These are phyloP conservation scores for Fulmarus glacialis DNA, from an alignment of 2,113 vertebrate species.

Conservation along the genomic window DNA sequence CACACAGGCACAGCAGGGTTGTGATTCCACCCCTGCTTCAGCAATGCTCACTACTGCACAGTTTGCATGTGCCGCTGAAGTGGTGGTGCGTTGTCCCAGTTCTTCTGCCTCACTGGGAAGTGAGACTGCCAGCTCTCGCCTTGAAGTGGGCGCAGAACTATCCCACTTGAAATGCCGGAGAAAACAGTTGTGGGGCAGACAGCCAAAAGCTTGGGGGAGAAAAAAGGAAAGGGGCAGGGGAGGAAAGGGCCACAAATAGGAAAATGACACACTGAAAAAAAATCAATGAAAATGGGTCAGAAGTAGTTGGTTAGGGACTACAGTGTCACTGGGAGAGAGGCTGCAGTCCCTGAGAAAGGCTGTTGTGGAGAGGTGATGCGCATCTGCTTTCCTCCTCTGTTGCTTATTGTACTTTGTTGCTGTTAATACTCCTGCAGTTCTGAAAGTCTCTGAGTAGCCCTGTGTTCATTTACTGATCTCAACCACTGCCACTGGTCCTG, in stretches of 20 bases:
- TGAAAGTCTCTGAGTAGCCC: neutral
- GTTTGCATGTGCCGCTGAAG: neutral
- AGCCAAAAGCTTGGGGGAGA: neutral
- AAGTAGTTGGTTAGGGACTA: neutral
- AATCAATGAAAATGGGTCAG: neutral
- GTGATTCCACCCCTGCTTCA: neutral
- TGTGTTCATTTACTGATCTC: neutral
- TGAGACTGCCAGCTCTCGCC: neutral
- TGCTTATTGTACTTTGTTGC: neutral
- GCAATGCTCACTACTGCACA: neutral
- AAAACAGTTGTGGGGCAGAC: neutral
- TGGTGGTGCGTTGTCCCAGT: neutral
- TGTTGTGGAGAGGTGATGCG: fast-evolving
- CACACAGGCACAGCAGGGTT: neutral
- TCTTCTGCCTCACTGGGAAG: neutral
- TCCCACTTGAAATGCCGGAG: neutral
- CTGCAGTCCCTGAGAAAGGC: fast-evolving
- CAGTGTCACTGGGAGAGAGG: neutral
- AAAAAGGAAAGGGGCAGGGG: neutral
- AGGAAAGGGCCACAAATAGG: neutral
- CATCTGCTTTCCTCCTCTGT: neutral
- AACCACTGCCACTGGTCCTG: neutral
- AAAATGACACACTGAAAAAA: neutral
- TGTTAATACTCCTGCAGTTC: neutral
- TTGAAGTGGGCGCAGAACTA: fast-evolving